These are phyloP conservation scores for Axinella damicornis DNA, from an alignment of 37 sponge, comb jelly and placozoan genomes.

Conservation along the genomic window DNA sequence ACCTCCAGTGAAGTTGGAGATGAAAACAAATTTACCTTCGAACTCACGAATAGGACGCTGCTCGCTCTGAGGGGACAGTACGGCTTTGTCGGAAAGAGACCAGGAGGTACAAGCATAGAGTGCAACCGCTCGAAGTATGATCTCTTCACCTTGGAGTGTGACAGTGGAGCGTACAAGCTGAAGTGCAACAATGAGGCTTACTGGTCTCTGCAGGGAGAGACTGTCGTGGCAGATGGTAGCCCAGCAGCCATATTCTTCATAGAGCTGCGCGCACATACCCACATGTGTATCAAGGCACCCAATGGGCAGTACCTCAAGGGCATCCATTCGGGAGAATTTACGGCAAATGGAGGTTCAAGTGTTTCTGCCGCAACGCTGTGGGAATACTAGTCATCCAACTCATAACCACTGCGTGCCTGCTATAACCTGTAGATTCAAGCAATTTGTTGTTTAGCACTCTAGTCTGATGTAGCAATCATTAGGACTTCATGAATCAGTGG, in stretches of 20 bases:
- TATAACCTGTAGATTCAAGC: no score
- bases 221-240: conserved; percentile 47
- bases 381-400: conserved; percentile 71
- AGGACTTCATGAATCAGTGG: no score
- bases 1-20: conserved; percentile 54
- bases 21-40: conserved; percentile 78
- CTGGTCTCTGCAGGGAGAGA: conserved; percentile 66
- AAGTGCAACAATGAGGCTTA: conserved; percentile 71
- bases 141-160: conserved; percentile 60
- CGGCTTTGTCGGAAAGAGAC: conserved; percentile 92
- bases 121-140: conserved; percentile 91
- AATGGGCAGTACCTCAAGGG: conserved; percentile 76
- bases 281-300: conserved; percentile 71
- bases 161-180: conserved; percentile 70
- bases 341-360: conserved; percentile 47
- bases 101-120: conserved; percentile 65
- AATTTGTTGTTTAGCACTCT: no score
- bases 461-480: no score
- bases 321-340: conserved; percentile 72
- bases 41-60: conserved; percentile 88
- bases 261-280: conserved; percentile 89
- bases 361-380: conserved; percentile 77
- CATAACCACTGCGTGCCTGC: no score
- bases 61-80: conserved; percentile 81
- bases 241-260: conserved; percentile 70